phyloP scores from a whole-genome alignment of 64 coral and sea anemone species.

The Pocillopora verrucosa region DNA sequence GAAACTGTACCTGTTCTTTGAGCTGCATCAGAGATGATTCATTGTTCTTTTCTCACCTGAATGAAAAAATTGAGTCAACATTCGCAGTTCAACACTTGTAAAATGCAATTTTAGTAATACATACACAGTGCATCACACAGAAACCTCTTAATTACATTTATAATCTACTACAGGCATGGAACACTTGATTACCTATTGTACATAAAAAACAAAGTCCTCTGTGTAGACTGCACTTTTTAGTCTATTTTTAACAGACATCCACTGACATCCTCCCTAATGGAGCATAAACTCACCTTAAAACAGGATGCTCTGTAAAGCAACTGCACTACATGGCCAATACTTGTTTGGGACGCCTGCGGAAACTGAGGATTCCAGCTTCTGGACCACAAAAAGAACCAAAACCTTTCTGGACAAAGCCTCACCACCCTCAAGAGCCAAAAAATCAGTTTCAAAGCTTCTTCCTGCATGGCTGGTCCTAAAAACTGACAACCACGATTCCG shows the following conservation, averaged over 20 bases:
- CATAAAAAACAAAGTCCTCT: no score
- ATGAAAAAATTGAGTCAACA: background rate
- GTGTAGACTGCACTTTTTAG: no score
- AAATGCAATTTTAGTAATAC: no score
- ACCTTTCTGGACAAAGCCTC: constrained; percentile 96
- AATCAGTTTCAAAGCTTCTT: constrained; percentile 90
- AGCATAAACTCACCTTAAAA: constrained; percentile 67
- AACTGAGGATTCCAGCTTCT: constrained; percentile 84
- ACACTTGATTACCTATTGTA: no score
- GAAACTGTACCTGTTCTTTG: constrained; percentile 87
- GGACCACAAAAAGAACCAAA: constrained; percentile 97
- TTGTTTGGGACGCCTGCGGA: constrained; percentile 97
- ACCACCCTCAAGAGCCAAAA: constrained; percentile 91
- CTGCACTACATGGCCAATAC: constrained; percentile 99
- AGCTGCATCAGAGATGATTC: constrained; percentile 99
- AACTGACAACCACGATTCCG: constrained; percentile 99
- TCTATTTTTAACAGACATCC: background rate
- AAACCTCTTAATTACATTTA: no score
- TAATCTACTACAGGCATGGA: no score
- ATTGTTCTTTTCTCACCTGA: constrained; percentile 88
- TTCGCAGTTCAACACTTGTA: no score
- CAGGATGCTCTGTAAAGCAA: constrained; percentile 95
- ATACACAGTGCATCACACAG: no score
- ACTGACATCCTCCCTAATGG: background rate
- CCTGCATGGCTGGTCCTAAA: constrained; percentile 99